These are phyloP conservation scores for Helicoverpa zea DNA, from an alignment of 1,140 invertebrate genomes.

Conservation along the genomic window DNA sequence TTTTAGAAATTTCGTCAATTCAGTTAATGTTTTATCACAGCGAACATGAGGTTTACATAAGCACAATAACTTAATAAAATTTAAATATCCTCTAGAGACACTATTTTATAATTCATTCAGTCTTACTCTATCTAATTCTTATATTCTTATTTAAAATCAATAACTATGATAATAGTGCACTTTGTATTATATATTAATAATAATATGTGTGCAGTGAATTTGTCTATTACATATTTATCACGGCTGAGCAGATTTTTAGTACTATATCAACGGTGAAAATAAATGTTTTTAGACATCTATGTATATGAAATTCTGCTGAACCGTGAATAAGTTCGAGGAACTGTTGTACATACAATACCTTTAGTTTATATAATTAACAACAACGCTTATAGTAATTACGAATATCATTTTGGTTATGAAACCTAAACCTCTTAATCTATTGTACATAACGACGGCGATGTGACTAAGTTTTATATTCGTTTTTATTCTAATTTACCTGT, in stretches of 20 bases:
- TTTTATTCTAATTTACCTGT: slow-evolving; percentile 74
- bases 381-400: slow-evolving; percentile 70
- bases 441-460: slow-evolving; percentile 52
- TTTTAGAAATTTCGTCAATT: slow-evolving; percentile 53
- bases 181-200: slow-evolving; percentile 70
- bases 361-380: slow-evolving; percentile 73
- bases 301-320: slow-evolving; percentile 61
- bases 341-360: slow-evolving; percentile 72
- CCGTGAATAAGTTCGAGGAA: slow-evolving; percentile 74
- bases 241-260: slow-evolving; percentile 64
- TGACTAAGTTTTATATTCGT: slow-evolving; percentile 58
- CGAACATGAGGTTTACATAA: slow-evolving; percentile 67
- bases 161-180: slow-evolving; percentile 74
- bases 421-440: slow-evolving; percentile 63
- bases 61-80: slow-evolving; percentile 59
- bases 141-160: slow-evolving; percentile 53
- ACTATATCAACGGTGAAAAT: slow-evolving; percentile 27
- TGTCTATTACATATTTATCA: slow-evolving; percentile 60
- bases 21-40: slow-evolving; percentile 68
- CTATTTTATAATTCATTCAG: slow-evolving; percentile 71
- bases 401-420: slow-evolving; percentile 56
- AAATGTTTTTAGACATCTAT: slow-evolving; percentile 44
- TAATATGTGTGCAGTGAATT: slow-evolving; percentile 73
- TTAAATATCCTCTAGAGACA: slow-evolving; percentile 58
- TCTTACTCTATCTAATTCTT: slow-evolving; percentile 77